Evolutionary conservation across 2,797 vertebrate species (phyloP), one percentile per base, ranked within the genome.

Genomic region (Paguma larvata): DNA sequence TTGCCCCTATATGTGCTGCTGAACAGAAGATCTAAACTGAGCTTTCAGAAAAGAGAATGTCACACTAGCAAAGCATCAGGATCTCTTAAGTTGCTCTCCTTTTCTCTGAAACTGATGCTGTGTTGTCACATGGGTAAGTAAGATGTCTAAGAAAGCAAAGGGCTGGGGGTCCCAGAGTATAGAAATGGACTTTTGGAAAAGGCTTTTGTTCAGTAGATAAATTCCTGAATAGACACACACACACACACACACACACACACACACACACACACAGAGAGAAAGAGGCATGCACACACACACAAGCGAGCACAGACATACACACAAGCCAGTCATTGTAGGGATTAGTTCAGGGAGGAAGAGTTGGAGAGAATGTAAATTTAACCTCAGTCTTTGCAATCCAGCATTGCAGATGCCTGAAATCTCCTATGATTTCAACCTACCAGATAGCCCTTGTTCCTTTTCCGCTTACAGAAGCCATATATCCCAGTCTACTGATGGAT

Each of bases 251-350:
- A 25, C 32, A 16, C 7, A 11, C 25, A 9, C n/a, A 6, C 21
- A 3, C 38, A 18, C 3, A 4, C 41, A 21, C 14, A 65, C 30
- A 19, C 4, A 51, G 38, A 38, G 38, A n/a, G n/a, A n/a, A n/a
- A n/a, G 38, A 38, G 38, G 38, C 2, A 38, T 38, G 38, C 38
- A 18, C 3, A 4, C 41, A 21, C 14, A 65, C 30, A 19, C 4
- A 51, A 51, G 48, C 14, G 51, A 53, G 15, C 51, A 53, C 51
- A 53, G 51, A 18, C 51, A 53, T 53, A 53, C 15, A 27, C n/a
- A 21, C 12, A 59, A 0, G 2, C 12, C 19, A 48, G 32, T n/a
- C 0, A 0, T 51, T 51, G 4, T 12, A 5, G 48, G 46, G 34
- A 48, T 62, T 30, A 67, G 34, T 10, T 78, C 30, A 16, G 56